Evolutionary conservation across 2,797 vertebrate genomes (phyloP), one percentile per base, ranked within the genome.

Genomic region (Lagothrix lagotricha): DNA sequence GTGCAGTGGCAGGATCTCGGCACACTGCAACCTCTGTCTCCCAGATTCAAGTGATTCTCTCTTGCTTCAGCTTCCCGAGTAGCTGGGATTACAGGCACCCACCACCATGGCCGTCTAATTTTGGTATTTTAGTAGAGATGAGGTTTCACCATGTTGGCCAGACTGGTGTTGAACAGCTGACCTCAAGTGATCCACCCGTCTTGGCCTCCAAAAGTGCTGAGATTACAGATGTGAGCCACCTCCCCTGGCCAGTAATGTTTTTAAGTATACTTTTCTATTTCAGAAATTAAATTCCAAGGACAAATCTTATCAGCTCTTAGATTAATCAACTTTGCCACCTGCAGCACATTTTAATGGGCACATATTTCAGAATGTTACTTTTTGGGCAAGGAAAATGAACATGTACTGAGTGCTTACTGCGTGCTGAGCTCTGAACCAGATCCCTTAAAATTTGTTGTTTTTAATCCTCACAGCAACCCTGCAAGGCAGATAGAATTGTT

Each of bases 191-290:
- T 54, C 52, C 20, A 54, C 52, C 52, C 52, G 1, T 7, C 52
- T 54, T 54, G 46, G 52, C 20, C 52, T 54, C 52, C 8, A 20
- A 54, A 54, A 22, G 52, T 22, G 52, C 52, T 54, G 20, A 20
- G 20, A 54, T 54, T 54, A 24, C 52, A 54, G 52, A 22, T 7
- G 20, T 22, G 52, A 22, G 20, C 52, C 7, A 54, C 52, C 52
- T 54, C 52, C 20, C 20, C 20, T 3, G 8, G 20, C 52, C 52
- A 89, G 44, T 89, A 64, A 80, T 5, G 2, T 96, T 85, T 93
- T 91, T 48, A 96, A 94, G 54, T 90, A 28, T 79, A 86, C 57
- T 94, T 98, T 88, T 96, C 73, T 88, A 88, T 91, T 97, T 97
- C 44, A 88, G 86, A 93, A 96, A 96, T 96, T 96, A 88, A 97